Evolutionary conservation across 2,888 invertebrate species (phyloP).

Genomic region (Drosophila melanosoma): DNA sequence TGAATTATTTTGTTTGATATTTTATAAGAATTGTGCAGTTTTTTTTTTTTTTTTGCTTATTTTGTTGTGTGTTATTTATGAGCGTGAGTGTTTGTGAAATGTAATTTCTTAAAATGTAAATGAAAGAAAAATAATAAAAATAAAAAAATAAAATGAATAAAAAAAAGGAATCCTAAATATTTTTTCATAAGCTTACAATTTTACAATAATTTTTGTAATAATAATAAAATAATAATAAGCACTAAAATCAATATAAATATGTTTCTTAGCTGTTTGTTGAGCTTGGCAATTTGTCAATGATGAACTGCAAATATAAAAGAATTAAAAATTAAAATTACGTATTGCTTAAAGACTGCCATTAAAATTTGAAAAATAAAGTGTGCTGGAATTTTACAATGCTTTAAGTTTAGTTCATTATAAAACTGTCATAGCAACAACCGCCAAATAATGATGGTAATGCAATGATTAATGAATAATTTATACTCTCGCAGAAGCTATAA

Average conservation of each 20-base stretch:
- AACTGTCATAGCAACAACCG: not conserved
- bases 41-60: not conserved
- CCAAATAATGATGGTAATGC: not conserved
- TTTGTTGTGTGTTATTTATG: not conserved
- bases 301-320: fast-evolving
- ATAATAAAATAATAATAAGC: too few relatives aligned
- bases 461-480: not conserved
- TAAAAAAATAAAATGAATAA: too few relatives aligned
- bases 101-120: not conserved
- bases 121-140: too few relatives aligned
- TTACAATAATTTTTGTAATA: not conserved
- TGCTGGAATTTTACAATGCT: not conserved
- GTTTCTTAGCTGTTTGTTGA: not conserved
- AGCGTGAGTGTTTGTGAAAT: not conserved
- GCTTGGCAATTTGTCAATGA: not conserved
- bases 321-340: not conserved
- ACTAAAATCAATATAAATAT: not conserved
- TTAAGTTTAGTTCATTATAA: not conserved
- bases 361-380: fast-evolving
- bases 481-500: not conserved
- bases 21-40: not conserved
- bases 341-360: not conserved
- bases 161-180: not conserved
- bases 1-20: not conserved
- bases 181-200: not conserved